Evolutionary conservation across 2,797 vertebrate species (phyloP).

Genomic region (Megaceryle alcyon): DNA sequence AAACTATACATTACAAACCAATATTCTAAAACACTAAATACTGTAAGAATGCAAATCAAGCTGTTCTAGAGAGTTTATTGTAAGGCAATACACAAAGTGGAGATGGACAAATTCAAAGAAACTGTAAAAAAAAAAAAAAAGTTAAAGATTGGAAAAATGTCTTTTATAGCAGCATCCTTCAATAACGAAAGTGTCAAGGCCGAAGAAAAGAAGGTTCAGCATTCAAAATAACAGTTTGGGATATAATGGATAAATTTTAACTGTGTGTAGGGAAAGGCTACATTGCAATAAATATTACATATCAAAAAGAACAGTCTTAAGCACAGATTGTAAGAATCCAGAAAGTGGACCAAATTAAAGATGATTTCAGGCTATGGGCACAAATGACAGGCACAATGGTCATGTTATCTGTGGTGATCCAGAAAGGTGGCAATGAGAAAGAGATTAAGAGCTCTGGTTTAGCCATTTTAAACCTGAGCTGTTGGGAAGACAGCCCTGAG

Average conservation of each 20-base stretch:
- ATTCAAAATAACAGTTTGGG: neutral
- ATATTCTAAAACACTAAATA: neutral
- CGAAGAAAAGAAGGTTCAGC: neutral
- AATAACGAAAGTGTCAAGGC: neutral
- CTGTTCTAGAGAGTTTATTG: neutral
- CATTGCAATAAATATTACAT: neutral
- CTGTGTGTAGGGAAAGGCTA: neutral
- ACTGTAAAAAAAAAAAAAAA: neutral
- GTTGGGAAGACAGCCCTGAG: conserved; percentile 52
- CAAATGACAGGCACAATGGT: conserved; percentile 29
- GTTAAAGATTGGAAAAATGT: neutral
- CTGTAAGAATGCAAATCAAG: neutral
- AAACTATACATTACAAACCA: neutral
- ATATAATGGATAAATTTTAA: neutral
- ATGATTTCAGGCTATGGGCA: conserved; percentile 23
- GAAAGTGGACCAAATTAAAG: conserved; percentile 32
- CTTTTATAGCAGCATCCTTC: neutral
- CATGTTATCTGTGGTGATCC: conserved; percentile 7
- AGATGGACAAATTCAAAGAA: neutral
- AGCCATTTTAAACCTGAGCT: conserved; percentile 44
- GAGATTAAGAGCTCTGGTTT: conserved; percentile 59
- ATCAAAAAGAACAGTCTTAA: neutral
- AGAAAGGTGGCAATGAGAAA: conserved; percentile 62
- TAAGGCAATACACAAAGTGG: neutral
- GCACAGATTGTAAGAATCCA: conserved; percentile 7